Evolutionary conservation across 2,888 invertebrate genomes (phyloP).

Genomic region (Gandaritis pyraliata): DNA sequence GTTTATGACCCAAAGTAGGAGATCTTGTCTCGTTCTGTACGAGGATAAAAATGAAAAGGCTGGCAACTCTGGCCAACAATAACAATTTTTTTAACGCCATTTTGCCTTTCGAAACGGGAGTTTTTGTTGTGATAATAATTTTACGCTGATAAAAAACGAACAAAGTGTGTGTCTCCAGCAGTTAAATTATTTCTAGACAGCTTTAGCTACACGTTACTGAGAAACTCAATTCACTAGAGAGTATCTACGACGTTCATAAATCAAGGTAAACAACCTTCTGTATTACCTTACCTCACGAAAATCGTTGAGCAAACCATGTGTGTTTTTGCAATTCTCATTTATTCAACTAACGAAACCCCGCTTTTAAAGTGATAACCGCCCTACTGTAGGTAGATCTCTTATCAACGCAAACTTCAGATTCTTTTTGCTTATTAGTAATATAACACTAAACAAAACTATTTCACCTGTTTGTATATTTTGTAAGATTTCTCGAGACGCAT

Average conservation of each 20-base stretch:
- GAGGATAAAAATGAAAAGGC: too few relatives aligned
- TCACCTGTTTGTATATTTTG: slow-evolving; percentile 7
- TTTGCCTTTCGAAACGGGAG: too few relatives aligned
- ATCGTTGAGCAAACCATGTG: slow-evolving; percentile 43
- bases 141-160: neutral
- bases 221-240: slow-evolving; percentile 6
- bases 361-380: too few relatives aligned
- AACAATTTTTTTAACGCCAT: too few relatives aligned
- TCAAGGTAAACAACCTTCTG: slow-evolving; percentile 66
- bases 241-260: slow-evolving; percentile 25
- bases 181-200: neutral
- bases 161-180: neutral
- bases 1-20: too few relatives aligned
- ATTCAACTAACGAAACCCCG: too few relatives aligned
- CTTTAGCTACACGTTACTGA: neutral
- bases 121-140: slow-evolving; percentile 26
- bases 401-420: neutral
- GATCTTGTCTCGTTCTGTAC: too few relatives aligned
- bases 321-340: slow-evolving; percentile 22
- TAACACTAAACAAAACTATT: slow-evolving; percentile 53
- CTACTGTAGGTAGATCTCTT: too few relatives aligned
- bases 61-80: too few relatives aligned
- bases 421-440: neutral
- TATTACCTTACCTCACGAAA: slow-evolving; percentile 38
- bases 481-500: neutral